Evolutionary conservation across 1,140 invertebrate genomes (phyloP).

Genomic region (Drosophila punjabiensis): DNA sequence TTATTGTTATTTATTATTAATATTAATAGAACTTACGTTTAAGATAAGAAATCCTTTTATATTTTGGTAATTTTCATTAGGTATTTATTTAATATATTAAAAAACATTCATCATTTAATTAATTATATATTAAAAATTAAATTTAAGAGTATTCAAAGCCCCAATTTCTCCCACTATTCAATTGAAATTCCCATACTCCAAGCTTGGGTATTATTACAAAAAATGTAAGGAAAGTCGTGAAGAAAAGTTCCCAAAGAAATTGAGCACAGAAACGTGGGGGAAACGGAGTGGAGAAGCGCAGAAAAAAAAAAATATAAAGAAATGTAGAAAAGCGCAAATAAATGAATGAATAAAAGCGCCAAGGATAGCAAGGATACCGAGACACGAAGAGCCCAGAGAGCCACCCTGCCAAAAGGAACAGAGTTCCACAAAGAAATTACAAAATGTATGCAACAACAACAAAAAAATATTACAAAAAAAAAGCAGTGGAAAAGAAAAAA

Average conservation of each 20-base stretch:
- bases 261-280: conserved; percentile 28
- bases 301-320: conserved; percentile 35
- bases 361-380: conserved; percentile 28
- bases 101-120: neutral
- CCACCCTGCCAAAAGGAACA: conserved; percentile 12
- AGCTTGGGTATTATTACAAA: conserved; percentile 45
- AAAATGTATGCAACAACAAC: conserved; percentile 63
- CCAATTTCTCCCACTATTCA: neutral
- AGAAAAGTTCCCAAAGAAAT: conserved; percentile 60
- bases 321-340: conserved; percentile 74
- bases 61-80: neutral
- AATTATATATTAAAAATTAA: neutral
- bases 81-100: neutral
- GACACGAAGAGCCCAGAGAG: neutral
- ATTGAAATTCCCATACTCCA: conserved; percentile 34
- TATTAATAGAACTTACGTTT: too few species aligned
- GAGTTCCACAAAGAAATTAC: conserved; percentile 75
- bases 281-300: conserved; percentile 17
- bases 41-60: too few species aligned
- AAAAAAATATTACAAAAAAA: conserved; percentile 18
- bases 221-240: conserved; percentile 39
- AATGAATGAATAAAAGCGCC: conserved; percentile 81
- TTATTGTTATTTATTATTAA: neutral
- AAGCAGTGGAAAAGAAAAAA: conserved; percentile 11
- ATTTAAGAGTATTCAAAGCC: conserved; percentile 1